Conservation (phyloP, 2,888 invertebrate genomes). For the Hydraecia micacea region DNA sequence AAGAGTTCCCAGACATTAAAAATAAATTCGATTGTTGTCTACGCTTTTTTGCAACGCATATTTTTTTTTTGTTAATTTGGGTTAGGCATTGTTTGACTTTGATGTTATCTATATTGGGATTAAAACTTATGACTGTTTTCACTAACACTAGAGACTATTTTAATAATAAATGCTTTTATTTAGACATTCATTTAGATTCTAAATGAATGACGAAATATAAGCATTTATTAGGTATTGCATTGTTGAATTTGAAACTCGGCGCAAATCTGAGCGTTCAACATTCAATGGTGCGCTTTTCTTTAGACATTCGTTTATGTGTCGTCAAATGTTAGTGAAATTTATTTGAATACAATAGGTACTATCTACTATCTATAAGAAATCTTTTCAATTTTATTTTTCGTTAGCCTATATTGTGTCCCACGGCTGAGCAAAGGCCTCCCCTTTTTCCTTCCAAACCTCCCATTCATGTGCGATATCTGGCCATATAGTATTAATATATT, state of each 20-base stretch:
- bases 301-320: not conserved
- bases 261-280: not conserved
- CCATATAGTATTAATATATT: no score
- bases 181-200: no score
- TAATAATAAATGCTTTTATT: not conserved
- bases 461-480: no score
- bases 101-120: slow-evolving; percentile 56
- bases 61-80: slow-evolving; percentile 36
- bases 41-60: slow-evolving; percentile 51
- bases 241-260: not conserved
- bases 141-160: not conserved
- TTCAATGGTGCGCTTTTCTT: not conserved
- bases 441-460: no score
- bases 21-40: slow-evolving; percentile 70
- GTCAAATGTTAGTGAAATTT: not conserved
- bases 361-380: not conserved
- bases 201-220: not conserved
- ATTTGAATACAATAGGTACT: slow-evolving; percentile 18
- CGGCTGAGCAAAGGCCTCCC: no score
- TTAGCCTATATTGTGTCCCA: no score
- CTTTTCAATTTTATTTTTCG: not conserved
- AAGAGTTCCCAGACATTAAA: slow-evolving; percentile 68
- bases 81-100: slow-evolving; percentile 58
- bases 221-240: not conserved
- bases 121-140: slow-evolving; percentile 18